Conservation (phyloP, 2,797 vertebrate species). For the Coilia nasus region DNA sequence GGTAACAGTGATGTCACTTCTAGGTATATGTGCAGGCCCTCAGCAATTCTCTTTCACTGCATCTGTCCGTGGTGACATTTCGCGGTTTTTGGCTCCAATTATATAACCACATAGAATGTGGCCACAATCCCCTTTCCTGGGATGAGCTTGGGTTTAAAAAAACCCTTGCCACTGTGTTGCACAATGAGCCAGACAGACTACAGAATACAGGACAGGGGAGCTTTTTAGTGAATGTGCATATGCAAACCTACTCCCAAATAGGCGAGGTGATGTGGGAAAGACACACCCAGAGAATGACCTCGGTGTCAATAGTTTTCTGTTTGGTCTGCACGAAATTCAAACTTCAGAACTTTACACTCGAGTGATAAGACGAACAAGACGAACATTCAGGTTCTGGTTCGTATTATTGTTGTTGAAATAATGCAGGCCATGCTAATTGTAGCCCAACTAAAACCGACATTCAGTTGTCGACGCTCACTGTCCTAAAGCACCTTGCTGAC, state of each 20-base stretch:
- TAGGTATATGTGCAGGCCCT: background rate
- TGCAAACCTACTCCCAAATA: constrained; percentile 19
- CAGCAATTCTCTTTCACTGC: background rate
- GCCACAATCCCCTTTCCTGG: constrained; percentile 10
- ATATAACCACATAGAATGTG: background rate
- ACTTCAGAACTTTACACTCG: constrained; percentile 12
- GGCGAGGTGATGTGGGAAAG: constrained; percentile 19
- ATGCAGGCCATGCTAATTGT: background rate
- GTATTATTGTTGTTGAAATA: background rate
- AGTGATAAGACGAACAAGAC: background rate
- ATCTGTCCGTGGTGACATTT: constrained; percentile 25
- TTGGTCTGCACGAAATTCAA: constrained; percentile 19
- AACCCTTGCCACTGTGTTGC: background rate
- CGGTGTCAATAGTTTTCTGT: background rate
- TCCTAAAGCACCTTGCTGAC: background rate
- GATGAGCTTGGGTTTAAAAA: constrained; percentile 15
- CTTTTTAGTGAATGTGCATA: background rate
- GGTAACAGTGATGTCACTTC: background rate
- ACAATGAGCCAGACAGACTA: background rate
- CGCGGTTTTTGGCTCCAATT: constrained; percentile 4
- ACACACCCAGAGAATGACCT: constrained; percentile 20
- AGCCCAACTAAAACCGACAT: background rate
- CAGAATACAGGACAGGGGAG: background rate
- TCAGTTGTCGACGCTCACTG: background rate
- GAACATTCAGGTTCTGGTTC: background rate